Evolutionary conservation across 1,140 invertebrate genomes (phyloP).

Genomic region (Aphidius ervi): DNA sequence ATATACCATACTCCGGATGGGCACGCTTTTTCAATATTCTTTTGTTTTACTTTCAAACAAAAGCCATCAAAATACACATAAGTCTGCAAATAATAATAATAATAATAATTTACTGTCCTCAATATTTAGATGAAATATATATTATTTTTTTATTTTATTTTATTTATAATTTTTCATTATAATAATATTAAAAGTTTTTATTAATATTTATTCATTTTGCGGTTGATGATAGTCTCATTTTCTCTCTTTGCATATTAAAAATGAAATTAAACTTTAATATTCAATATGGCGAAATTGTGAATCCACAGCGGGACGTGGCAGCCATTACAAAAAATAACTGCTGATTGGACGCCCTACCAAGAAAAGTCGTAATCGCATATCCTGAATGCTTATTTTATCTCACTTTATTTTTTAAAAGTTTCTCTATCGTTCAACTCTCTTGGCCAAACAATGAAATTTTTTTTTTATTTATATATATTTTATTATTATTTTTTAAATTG

Average conservation of each 20-base stretch:
- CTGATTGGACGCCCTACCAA: slow-evolving; percentile 54
- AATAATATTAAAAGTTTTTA: too few species aligned
- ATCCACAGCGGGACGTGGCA: slow-evolving; percentile 28
- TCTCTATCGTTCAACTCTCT: slow-evolving; percentile 24
- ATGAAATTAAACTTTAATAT: too few species aligned
- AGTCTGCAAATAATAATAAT: background rate
- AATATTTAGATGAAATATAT: background rate
- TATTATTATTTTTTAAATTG: slow-evolving; percentile 15
- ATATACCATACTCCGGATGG: slow-evolving; percentile 15
- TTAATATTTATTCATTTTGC: background rate
- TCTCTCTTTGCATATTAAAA: background rate
- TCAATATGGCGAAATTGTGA: background rate
- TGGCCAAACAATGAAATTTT: slow-evolving; percentile 15
- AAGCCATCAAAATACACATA: background rate
- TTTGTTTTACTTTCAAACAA: background rate
- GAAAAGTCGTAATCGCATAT: slow-evolving; percentile 56
- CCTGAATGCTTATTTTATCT: slow-evolving; percentile 38
- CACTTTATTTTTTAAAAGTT: slow-evolving; percentile 10
- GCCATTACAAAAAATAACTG: slow-evolving; percentile 55
- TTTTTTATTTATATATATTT: too few species aligned
- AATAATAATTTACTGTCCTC: background rate
- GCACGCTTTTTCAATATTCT: slow-evolving; percentile 11
- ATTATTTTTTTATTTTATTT: background rate
- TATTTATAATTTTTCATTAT: background rate
- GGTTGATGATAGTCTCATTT: background rate